phyloP scores from a whole-genome alignment of 2,113 vertebrate species.

The Perognathus longimembris region DNA sequence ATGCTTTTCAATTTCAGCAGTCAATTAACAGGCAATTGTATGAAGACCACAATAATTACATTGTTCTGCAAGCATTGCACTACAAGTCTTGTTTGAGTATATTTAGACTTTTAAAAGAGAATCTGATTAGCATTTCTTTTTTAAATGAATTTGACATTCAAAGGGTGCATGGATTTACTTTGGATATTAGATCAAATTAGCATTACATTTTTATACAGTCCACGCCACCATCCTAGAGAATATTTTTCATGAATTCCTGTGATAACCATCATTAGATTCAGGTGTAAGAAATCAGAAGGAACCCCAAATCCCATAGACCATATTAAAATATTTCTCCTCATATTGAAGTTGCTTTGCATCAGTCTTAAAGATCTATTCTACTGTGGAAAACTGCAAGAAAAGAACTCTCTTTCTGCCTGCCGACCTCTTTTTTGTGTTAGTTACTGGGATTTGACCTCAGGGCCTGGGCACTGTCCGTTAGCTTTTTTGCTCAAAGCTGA shows the following conservation, averaged over 20 bases:
- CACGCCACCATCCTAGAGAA: neutral
- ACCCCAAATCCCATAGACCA: neutral
- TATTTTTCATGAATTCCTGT: conserved; percentile 31
- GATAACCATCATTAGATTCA: neutral
- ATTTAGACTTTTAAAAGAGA: conserved; percentile 64
- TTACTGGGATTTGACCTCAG: too few species aligned
- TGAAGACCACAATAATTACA: conserved; percentile 80
- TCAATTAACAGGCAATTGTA: conserved; percentile 83
- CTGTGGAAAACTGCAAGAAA: too few species aligned
- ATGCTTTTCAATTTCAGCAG: conserved; percentile 83
- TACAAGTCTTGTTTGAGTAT: conserved; percentile 58
- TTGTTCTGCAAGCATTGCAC: conserved; percentile 54
- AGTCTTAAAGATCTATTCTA: neutral
- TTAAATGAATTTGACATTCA: conserved; percentile 71
- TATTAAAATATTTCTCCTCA: neutral
- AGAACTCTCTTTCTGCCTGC: too few species aligned
- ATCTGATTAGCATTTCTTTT: conserved; percentile 51
- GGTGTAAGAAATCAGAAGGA: neutral
- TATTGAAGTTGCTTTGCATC: neutral
- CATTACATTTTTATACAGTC: conserved; percentile 58
- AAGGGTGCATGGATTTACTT: conserved; percentile 61
- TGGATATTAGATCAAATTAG: conserved; percentile 60
- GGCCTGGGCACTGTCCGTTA: too few species aligned
- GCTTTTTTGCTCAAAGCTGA: too few species aligned
- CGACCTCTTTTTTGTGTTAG: too few species aligned